Base-by-base conservation (phyloP, 2,797 vertebrate genomes). In the Acomys russatus region DNA sequence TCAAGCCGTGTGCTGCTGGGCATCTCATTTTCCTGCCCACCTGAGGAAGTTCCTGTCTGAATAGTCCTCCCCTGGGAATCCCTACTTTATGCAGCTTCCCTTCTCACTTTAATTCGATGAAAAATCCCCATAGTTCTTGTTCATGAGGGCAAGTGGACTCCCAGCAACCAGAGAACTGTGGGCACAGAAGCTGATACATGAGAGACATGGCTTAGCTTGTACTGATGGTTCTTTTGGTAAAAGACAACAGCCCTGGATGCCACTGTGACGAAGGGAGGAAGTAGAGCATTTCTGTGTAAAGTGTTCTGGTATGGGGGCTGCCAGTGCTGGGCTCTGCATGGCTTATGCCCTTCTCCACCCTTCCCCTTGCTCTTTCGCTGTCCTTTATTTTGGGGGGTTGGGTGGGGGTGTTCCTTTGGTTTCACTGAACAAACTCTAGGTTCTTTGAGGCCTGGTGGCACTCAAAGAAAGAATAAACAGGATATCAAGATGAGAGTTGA, bases 381-480 rank as follows among this genome's bases (percentile, higher is more conserved):
- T 23, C 22, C 63, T 59, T 59, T 59, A 17, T 17, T 59, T 59
- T 33, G 6, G 68, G 33, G 30, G 30, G 28, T 9, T 66, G 8
- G 35, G 3, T 35, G 0, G 10, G 44, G 22, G 49, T 76, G 20
- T 30, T 77, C 14, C 35, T 7, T 85, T 12, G 0, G 78, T 88
- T 88, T 97, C 59, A 54, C 85, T 64, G 44, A 85, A 56, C 63
- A 54, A 74, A 89, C 74, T 95, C 18, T 3, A 4, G 74, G 14
- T 80, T 25, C 86, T 82, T 9, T 35, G 44, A 44, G 44, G 44
- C 44, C 44, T 44, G 44, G 44, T 44, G 44, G 44, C 44, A 44
- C 44, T 44, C 44, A 44, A 44, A 44, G 44, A 44, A 44, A 44
- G 44, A 44, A 44, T 3, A 44, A 44, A 4, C 44, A 44, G 44